Base-by-base conservation (phyloP, 2,113 vertebrate genomes). In the Callipepla californica region DNA sequence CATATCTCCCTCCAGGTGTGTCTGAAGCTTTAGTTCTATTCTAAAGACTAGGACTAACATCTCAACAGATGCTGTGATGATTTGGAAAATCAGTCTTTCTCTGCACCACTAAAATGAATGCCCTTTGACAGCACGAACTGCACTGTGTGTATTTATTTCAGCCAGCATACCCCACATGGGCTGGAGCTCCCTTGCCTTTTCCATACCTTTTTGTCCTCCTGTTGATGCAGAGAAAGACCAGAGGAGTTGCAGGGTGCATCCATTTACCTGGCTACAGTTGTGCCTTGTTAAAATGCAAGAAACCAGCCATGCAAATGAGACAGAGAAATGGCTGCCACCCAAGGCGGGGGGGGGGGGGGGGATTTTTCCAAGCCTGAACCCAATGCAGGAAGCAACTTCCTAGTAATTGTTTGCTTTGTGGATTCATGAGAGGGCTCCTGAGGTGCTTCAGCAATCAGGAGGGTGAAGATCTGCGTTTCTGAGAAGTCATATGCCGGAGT, bases 361-460 rank as follows among this genome's bases (percentile, higher is more conserved):
- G 93, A 68, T 73, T 86, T 67, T 88, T 96, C 90, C 93, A 94
- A 90, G 61, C 57, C 79, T 70, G 80, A 95, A 63, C 55, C 30
- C 34, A 36, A 36, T 20, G n/a, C 85, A 94, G 79, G 90, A 79
- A 90, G 70, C 84, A 96, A 86, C 85, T 94, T 57, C 51, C 32
- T 70, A 87, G 92, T 59, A 66, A 78, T 85, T 87, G 70, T 72
- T 85, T 86, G 86, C 75, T 94, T 90, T 92, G 73, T 89, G 90
- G 82, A 74, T 83, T 85, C 85, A n/a, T 90, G 80, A 85, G 85
- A 88, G 90, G 91, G 95, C 65, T 95, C 73, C 85, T 81, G 87
- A 94, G 82, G 85, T 96, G 87, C 83, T 95, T 70, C 87, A 94
- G 79, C 94, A 85, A 96, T 77, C 68, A 66, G 38, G 55, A 88